Percentiles rank a stretch among this genome's conserved stretches.
Conservation (phyloP, 1,140 invertebrate genomes). For the Drosophila bifasciata region DNA sequence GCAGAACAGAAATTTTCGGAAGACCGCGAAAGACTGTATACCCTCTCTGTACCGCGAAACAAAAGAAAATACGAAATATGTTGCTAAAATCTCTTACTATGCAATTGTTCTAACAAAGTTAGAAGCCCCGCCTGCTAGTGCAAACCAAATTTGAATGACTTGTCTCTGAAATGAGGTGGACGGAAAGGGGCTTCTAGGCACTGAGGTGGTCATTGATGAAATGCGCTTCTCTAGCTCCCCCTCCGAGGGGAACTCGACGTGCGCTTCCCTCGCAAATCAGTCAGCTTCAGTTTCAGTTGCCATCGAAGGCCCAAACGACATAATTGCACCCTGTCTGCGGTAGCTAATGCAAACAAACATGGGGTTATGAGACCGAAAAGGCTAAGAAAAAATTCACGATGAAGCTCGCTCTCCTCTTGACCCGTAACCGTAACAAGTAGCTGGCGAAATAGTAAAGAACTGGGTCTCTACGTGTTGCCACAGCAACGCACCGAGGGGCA, state of each 20-base stretch:
- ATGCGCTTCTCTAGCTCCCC: too few species aligned
- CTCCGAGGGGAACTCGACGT: not conserved
- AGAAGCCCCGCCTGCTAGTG: not conserved
- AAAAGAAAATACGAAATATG: not conserved
- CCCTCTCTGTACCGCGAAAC: slow-evolving; percentile 5
- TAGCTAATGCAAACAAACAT: slow-evolving; percentile 82
- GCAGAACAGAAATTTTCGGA: not conserved
- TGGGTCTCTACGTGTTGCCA: slow-evolving; percentile 75
- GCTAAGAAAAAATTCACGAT: slow-evolving; percentile 45
- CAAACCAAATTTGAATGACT: not conserved
- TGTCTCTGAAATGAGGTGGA: too few species aligned
- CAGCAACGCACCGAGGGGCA: slow-evolving; percentile 59
- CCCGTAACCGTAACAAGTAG: slow-evolving; percentile 78
- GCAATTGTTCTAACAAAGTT: too few species aligned
- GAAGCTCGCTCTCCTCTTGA: slow-evolving; percentile 47
- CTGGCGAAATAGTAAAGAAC: slow-evolving; percentile 74
- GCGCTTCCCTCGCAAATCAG: slow-evolving; percentile 11
- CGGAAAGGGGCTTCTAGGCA: too few species aligned
- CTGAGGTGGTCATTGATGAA: too few species aligned
- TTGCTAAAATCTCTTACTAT: too few species aligned
- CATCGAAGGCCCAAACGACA: slow-evolving; percentile 57
- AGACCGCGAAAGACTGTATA: slow-evolving; percentile 6
- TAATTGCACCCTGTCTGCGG: slow-evolving; percentile 76
- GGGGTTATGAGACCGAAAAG: slow-evolving; percentile 67
- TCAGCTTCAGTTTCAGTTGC: slow-evolving; percentile 20